phyloP scores from a whole-genome alignment of 2,888 invertebrate species.

The Limnephilus rhombicus region DNA sequence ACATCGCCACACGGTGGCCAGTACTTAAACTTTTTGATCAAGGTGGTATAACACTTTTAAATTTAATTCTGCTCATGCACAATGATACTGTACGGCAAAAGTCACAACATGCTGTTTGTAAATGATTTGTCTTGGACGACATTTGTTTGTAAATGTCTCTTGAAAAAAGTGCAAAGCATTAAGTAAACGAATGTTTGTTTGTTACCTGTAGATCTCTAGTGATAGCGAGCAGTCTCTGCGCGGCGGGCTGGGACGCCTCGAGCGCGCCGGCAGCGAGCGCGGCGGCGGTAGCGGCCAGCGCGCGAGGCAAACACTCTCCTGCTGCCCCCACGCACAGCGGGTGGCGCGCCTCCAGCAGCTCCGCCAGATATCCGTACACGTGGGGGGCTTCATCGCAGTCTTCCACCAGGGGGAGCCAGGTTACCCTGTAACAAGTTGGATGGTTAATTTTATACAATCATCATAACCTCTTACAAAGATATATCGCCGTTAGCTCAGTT shows the following conservation, averaged over 20 bases:
- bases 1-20: no score
- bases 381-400: conserved; percentile 97
- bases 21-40: no score
- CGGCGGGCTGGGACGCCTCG: conserved; percentile 84
- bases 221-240: conserved; percentile 89
- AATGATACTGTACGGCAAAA: no score
- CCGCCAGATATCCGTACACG: conserved; percentile 96
- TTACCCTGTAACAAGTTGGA: conserved; percentile 78
- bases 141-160: no score
- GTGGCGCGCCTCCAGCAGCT: conserved; percentile 95
- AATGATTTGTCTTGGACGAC: no score
- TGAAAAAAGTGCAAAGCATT: no score
- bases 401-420: conserved; percentile 97
- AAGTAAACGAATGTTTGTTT: background rate
- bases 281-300: conserved; percentile 93
- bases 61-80: no score
- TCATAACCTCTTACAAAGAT: conserved; percentile 37
- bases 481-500: no score
- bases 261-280: conserved; percentile 92
- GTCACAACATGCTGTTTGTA: no score
- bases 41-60: no score
- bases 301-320: conserved; percentile 92
- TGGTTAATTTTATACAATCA: background rate
- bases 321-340: conserved; percentile 90
- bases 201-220: conserved; percentile 90